Evolutionary conservation across 2,797 vertebrate genomes (phyloP), one percentile per base, ranked within the genome.

Genomic region (Orestias chungarensis): DNA sequence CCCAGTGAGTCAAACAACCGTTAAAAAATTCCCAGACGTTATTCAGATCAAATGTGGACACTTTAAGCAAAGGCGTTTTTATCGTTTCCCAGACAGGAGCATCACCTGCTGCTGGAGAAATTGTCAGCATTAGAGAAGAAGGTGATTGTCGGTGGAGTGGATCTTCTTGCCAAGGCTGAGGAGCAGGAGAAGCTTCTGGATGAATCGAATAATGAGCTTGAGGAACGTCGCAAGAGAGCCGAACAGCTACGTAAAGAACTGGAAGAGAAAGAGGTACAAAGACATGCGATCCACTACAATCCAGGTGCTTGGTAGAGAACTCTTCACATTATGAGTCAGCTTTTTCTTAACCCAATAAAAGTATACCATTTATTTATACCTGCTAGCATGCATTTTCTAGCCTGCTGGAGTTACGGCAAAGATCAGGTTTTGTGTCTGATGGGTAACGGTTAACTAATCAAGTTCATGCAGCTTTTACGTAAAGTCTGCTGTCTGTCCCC

Each of bases 141-240:
- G 85, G 98, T 99, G 73, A 99, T 99, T 17, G 97, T 99, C 50
- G 98, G 98, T 49, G 98, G 98, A 25, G 98, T 99, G 75, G 98
- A 99, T 87, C 95, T 99, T 78, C 85, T 99, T 91, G 98, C 98
- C 55, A 99, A 99, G 91, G 98, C 98, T 43, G 98, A 99, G 86
- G 98, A 99, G 88, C 98, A 99, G 83, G 98, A 99, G 88, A 98
- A 95, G 85, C 97, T 99, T 79, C 91, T 99, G 52, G 96, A 99
- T 75, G 98, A 99, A 91, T 99, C 98, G n/a, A 99, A 99, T 85
- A 96, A 93, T 83, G 98, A 99, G 69, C 93, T 99, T 68, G 98
- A 99, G 83, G 97, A 98, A 79, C 94, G 98, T 61, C 95, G 97
- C 78, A 95, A 92, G 80, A 95, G 97, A 88, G 98, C 98, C 0